Evolutionary conservation across 1,140 invertebrate species (phyloP), one percentile per base, ranked within the genome.

Genomic region (Sycophila sp.): DNA sequence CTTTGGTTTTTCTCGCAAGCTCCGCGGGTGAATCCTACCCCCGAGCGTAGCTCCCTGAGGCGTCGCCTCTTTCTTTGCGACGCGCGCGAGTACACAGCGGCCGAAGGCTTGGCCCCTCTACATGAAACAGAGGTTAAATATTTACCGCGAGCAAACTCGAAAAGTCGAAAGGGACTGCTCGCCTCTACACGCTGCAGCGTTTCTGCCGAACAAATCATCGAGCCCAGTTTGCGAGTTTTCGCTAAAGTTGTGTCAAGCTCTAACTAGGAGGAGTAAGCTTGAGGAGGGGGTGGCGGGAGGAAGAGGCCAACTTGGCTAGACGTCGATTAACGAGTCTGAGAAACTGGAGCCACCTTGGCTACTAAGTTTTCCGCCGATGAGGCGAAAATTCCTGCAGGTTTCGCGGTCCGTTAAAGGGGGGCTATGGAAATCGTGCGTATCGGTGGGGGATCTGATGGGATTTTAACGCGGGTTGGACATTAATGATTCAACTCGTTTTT

Each of bases 121-220:
- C 42, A 47, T 17, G 17, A 22, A 69, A 72, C 67, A 64, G 19
- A 26, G 66, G 36, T 78, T 77, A 79, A 81, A 79, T 81, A 80
- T 83, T 83, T 80, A 75, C 74, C 34, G 42, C 34, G 19, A 15
- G 59, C 75, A 81, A 82, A 80, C 73, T 71, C 65, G 8, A 77
- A 78, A 77, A 81, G 72, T 76, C 70, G 69, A 58, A 69, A 53
- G 58, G 69, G 55, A 53, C 58, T n/a, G n/a, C 63, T 69, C 19
- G 22, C 17, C 58, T 64, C 32, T 72, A n/a, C 4, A 34, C n/a
- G n/a, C 63, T 53, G 72, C 66, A 67, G 70, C 73, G 69, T 45
- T 76, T 66, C 49, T 62, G 71, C 68, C 19, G 73, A 74, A 73
- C 47, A 51, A 45, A 47, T 47, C 11, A 63, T 11, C 45, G 30